Evolutionary conservation across 2,113 vertebrate species (phyloP).

Genomic region (Macroglossus sobrinus): DNA sequence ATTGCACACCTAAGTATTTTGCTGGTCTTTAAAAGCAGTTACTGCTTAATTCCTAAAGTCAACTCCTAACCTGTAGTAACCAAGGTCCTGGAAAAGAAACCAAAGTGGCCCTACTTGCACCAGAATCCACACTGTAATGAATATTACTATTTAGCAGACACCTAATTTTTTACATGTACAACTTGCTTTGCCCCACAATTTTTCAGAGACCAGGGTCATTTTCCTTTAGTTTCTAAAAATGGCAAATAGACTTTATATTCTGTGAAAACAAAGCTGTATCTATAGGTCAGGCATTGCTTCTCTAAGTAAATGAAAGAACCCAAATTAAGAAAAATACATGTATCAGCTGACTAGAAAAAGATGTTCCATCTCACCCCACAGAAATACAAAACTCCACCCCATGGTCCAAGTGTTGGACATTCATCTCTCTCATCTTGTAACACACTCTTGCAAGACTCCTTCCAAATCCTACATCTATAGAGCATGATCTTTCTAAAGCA

Average conservation of each 20-base stretch:
- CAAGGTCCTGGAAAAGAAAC: not conserved
- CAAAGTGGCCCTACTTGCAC: not conserved
- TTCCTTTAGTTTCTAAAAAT: constrained; percentile 14
- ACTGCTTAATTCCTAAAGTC: not conserved
- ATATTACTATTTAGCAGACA: not conserved
- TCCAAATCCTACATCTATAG: not conserved
- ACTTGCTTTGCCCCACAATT: not conserved
- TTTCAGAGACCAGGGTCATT: not conserved
- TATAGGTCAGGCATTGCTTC: not conserved
- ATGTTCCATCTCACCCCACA: not conserved
- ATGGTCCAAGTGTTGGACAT: not conserved
- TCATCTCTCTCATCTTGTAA: not conserved
- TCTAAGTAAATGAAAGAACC: not conserved
- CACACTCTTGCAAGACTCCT: not conserved
- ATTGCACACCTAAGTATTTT: not conserved
- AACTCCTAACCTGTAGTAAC: not conserved
- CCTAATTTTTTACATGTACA: not conserved
- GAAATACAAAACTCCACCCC: not conserved
- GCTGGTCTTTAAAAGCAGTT: not conserved
- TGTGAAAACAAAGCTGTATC: not conserved
- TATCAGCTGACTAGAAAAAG: not conserved
- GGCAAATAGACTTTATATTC: not conserved
- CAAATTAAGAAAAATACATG: not conserved
- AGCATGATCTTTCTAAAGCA: not conserved
- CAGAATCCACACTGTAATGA: not conserved